phyloP scores from a whole-genome alignment of 2,113 vertebrate species.

The Oceanites oceanicus region DNA sequence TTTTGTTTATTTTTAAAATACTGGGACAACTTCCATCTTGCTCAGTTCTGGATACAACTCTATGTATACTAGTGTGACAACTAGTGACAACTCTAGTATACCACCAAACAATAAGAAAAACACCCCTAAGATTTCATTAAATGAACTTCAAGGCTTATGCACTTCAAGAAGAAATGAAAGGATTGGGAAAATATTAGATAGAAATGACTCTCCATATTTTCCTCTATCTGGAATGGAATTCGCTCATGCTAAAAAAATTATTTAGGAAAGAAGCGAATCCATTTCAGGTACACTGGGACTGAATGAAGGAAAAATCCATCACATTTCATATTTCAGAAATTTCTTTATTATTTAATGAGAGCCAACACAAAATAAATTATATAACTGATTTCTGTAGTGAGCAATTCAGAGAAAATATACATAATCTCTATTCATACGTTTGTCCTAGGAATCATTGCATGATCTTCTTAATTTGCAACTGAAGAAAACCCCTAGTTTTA shows the following conservation, averaged over 20 bases:
- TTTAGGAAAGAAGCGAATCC: background rate
- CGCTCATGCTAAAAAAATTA: fast-evolving
- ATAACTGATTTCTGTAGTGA: background rate
- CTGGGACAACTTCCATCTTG: background rate
- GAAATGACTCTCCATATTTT: background rate
- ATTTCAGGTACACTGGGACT: background rate
- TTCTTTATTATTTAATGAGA: background rate
- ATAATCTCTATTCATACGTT: background rate
- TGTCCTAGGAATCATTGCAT: background rate
- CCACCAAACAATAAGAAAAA: background rate
- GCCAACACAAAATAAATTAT: background rate
- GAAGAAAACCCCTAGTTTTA: background rate
- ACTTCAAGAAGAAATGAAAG: background rate
- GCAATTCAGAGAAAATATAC: background rate
- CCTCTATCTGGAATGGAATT: background rate
- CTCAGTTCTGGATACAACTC: background rate
- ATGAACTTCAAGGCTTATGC: background rate
- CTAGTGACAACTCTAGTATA: background rate
- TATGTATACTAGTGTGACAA: too few species aligned
- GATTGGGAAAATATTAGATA: background rate
- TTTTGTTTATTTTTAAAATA: background rate
- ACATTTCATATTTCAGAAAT: background rate
- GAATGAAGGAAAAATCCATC: background rate
- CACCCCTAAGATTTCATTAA: background rate
- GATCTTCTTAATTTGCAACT: background rate